These are phyloP conservation scores for Zele albiditarsus DNA, from an alignment of 2,888 invertebrate species.

Conservation along the genomic window DNA sequence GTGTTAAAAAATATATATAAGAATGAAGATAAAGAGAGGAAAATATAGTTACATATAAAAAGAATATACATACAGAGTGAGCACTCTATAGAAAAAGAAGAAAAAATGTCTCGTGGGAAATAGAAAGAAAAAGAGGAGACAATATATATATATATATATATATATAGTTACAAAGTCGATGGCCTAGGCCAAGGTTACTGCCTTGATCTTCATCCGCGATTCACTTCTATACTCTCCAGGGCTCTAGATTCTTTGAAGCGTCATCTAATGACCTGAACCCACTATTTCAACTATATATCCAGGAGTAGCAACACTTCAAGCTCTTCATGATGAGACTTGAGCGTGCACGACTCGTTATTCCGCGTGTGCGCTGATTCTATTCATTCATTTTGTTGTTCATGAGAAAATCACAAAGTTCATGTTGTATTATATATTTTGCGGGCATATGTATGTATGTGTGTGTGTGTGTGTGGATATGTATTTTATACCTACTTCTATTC, in stretches of 20 bases:
- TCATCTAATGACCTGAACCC: constrained; percentile 22
- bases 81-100: not conserved
- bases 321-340: constrained; percentile 16
- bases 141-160: not conserved
- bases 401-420: not conserved
- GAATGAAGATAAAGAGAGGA: not conserved
- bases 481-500: too few relatives aligned
- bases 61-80: not conserved
- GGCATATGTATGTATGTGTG: not conserved
- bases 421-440: not conserved
- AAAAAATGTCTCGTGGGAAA: constrained; percentile 2
- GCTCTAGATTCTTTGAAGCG: constrained; percentile 13
- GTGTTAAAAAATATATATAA: not conserved
- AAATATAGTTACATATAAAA: not conserved
- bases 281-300: constrained; percentile 7
- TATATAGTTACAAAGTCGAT: constrained; percentile 21
- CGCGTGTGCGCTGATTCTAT: not conserved
- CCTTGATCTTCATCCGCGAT: constrained; percentile 31
- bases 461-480: too few relatives aligned
- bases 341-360: constrained; percentile 14
- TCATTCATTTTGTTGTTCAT: constrained; percentile 14
- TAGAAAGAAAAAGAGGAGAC: not conserved
- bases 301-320: constrained; percentile 16
- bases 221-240: constrained; percentile 12
- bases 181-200: constrained; percentile 34